Base-by-base conservation (phyloP, 2,888 invertebrate species). In the Eristalis intricaria region DNA sequence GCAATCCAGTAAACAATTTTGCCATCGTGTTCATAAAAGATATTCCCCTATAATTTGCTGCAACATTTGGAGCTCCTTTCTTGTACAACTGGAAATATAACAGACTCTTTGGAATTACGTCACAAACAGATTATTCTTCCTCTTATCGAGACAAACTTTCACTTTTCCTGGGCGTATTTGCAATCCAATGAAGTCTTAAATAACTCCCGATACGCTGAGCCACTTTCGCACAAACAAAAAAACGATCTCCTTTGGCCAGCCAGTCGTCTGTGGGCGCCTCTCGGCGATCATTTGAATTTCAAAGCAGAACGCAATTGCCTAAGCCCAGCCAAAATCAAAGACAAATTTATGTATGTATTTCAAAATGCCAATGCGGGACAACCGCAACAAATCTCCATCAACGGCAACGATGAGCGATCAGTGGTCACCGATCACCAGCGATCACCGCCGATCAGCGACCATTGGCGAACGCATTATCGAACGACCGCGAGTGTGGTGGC, bases 341-440 rank as follows among this genome's bases (percentile, higher is more conserved):
- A 22, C 3, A n/a, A 60, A n/a, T 60, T 26, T 13, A 26, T 32
- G 32, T 10, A 32, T 32, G 32, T 32, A 8, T 29, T 60, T 26
- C 60, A 69, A 83, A 71, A 86, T 5, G 1, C 50, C 19, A 43
- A 35, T 11, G 35, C 35, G 35, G 11, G 50, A n/a, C 50, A 50
- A 50, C 19, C 50, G 50, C 78, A 86, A 74, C 86, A 74, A 82
- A 86, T 86, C 78, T 78, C 61, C 83, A 83, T 78, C 86, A 78
- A 70, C 50, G 8, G 19, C 50, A 19, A 50, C 50, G 50, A 50
- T 50, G 50, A n/a, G 50, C 50, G 50, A 50, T 50, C 50, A 50
- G 50, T 19, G 50, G 19, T 50, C 50, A 50, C 19, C 50, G 50
- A 50, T 50, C n/a, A 50, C 50, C 50, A 50, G 7, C 50, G 50